These are phyloP conservation scores for Acronicta psi DNA, from an alignment of 2,888 invertebrate species.

Conservation along the genomic window DNA sequence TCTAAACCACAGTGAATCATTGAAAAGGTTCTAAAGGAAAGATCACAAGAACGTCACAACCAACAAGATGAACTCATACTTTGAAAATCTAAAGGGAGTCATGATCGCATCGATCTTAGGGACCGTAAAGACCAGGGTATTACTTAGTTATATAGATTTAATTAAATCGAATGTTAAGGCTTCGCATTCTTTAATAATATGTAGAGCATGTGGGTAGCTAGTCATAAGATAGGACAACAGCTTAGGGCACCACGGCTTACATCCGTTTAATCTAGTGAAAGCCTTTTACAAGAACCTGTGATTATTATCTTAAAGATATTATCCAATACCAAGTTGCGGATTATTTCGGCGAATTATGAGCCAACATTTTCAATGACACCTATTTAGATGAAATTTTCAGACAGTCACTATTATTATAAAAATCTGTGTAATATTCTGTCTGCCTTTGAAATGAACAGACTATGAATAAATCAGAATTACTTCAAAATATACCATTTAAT, in stretches of 20 bases:
- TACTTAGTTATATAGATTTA: no score
- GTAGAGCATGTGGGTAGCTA: not conserved
- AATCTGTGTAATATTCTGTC: not conserved
- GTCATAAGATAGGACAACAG: constrained; percentile 22
- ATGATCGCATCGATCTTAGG: not conserved
- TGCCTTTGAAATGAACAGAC: not conserved
- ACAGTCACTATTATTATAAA: not conserved
- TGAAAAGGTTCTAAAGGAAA: not conserved
- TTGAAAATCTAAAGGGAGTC: not conserved
- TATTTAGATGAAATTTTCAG: not conserved
- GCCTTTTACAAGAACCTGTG: not conserved
- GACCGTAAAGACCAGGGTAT: no score
- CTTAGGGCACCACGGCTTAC: constrained; percentile 32
- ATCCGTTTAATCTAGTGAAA: constrained; percentile 20
- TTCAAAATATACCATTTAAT: constrained; percentile 19
- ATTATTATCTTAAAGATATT: constrained; percentile 4
- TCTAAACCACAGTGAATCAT: not conserved
- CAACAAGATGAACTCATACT: not conserved
- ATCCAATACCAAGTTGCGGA: not conserved
- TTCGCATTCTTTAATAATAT: not conserved
- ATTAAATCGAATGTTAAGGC: not conserved
- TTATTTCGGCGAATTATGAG: not conserved
- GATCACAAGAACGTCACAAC: not conserved
- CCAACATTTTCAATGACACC: not conserved
- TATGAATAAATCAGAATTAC: constrained; percentile 3